These are phyloP conservation scores for Tinea pellionella DNA, from an alignment of 2,888 invertebrate species.

Conservation along the genomic window DNA sequence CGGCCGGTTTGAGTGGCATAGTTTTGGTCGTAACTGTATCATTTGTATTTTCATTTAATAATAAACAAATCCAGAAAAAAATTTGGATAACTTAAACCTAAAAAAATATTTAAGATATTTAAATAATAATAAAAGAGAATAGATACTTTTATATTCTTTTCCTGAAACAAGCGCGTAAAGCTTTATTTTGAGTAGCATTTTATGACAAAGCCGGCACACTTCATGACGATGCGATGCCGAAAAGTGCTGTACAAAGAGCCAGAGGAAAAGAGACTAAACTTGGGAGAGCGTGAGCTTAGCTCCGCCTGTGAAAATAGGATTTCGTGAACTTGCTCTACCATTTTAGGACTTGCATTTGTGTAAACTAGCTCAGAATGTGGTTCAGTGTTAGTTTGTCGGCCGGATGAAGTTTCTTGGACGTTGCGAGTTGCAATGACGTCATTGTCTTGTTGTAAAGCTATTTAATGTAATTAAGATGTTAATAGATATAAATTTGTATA, in stretches of 20 bases:
- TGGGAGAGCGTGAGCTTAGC: constrained; percentile 6
- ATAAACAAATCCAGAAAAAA: no score
- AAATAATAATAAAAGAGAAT: no score
- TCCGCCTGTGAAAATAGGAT: constrained; percentile 13
- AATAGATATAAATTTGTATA: no score
- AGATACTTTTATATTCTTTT: no score
- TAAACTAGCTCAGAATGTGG: constrained; percentile 4
- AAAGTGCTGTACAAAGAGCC: background rate
- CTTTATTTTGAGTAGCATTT: background rate
- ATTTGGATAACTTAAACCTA: no score
- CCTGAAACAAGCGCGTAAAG: no score
- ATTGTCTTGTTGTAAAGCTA: no score
- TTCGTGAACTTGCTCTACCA: constrained; percentile 4
- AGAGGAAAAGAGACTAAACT: constrained; percentile 1
- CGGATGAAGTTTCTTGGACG: background rate
- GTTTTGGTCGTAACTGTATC: no score
- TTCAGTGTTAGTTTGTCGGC: background rate
- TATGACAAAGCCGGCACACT: background rate
- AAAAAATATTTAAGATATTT: no score
- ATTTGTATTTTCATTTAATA: no score
- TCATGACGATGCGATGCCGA: background rate
- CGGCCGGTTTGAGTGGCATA: no score
- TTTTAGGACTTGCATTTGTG: constrained; percentile 12
- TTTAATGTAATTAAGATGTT: background rate
- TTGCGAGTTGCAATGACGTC: background rate